Evolutionary conservation across 2,888 invertebrate genomes (phyloP), one percentile per base, ranked within the genome.

Genomic region (Drosophila pegasa): DNA sequence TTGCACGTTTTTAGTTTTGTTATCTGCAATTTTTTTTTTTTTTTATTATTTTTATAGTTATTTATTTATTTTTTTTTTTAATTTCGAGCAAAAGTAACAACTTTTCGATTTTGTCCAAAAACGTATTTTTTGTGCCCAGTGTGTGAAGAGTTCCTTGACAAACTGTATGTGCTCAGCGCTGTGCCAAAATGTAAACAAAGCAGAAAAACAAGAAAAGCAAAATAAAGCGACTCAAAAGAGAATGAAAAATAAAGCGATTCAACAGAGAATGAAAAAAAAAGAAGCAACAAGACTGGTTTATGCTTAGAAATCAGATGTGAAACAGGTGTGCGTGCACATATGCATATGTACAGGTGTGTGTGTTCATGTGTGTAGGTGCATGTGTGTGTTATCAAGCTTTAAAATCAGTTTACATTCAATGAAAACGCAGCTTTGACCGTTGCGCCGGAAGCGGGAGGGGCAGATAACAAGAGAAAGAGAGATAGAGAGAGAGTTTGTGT

Each of bases 251-350:
- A 54, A 58, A 78, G 87, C 74, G 58, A 86, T 75, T 71, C 54
- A 71, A 87, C n/a, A 61, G 58, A 71, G 55, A 52, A n/a, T n/a
- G 52, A 78, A 43, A 55, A 51, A 60, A 35, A 54, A 58, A 78
- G 87, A n/a, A n/a, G n/a, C 74, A 56, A 86, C 78, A 70, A 51
- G 69, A 87, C 85, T 76, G 88, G 85, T 85, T 85, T 88, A 85
- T 88, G 88, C 71, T 71, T 88, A 88, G 88, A 75, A 87, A 72
- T 81, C 78, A 81, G 87, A 87, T 75, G 76, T 71, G 62, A 38
- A 37, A 51, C 47, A 35, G 9, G 41, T 51, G 40, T 41, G 45
- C 40, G 35, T 33, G 35, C n/a, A 9, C 4, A 38, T 20, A 38
- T 38, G 4, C 3, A 7, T 1, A 25, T 27, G 1, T 12, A 27